Evolutionary conservation across 2,888 invertebrate genomes (phyloP), one percentile per base, ranked within the genome.

Genomic region (Calliscelio sp.): DNA sequence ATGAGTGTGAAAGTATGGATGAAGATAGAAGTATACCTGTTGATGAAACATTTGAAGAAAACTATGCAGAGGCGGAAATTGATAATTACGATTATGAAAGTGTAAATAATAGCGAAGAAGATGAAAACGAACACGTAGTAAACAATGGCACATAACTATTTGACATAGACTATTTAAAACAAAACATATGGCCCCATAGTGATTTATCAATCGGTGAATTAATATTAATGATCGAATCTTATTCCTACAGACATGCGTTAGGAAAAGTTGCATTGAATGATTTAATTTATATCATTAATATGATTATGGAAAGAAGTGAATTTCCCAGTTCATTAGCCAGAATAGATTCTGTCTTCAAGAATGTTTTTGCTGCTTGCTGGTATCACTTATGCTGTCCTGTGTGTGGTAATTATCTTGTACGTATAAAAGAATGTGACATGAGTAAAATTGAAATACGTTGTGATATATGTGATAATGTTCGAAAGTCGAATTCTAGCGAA

Each of bases 161-260:
- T 28, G 28, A 28, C 16, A 8, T 41, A 24, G n/a, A 63, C 4
- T 63, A n/a, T n/a, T 63, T 63, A 18, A n/a, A 44, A 11, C 18
- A 18, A 41, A 41, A 41, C 18, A 7, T 63, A 63, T 44, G 63
- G 41, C 63, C 41, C 6, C 24, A 63, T 63, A 16, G 7, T 11
- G 44, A 44, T 41, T 63, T 63, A 38, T 16, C 63, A 24, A 16
- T 63, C 32, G 63, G 63, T 32, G 63, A 63, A 63, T 44, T 63
- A 14, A 44, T 63, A 24, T 24, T 63, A 22, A 44, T 63, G 44
- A n/a, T 63, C 1, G 38, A 63, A 16, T 63, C 63, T 7, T 44
- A 44, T 63, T 63, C 63, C 1, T 63, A 7, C 38, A 18, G 63
- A 25, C 63, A 63, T 25, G 24, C 41, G 10, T 44, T 44, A 44